Evolutionary conservation across 1,140 invertebrate genomes (phyloP).

Genomic region (Meteorus sp.): DNA sequence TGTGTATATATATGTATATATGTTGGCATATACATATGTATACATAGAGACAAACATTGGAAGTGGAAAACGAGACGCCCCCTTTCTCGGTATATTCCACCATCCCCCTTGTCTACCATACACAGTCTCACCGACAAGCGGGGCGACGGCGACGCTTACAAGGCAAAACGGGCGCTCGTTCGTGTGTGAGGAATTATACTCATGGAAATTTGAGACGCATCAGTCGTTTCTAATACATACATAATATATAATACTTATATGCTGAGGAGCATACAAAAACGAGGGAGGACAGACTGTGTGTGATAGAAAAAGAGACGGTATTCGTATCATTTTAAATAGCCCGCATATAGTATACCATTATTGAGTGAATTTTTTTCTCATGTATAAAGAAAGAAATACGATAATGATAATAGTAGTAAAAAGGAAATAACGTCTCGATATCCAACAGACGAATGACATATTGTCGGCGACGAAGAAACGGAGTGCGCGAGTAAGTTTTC

Average conservation of each 20-base stretch:
- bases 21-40: no score
- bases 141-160: conserved; percentile 8
- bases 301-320: no score
- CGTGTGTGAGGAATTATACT: neutral
- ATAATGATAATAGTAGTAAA: neutral
- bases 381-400: neutral
- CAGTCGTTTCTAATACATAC: no score
- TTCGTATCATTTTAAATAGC: no score
- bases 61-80: conserved; percentile 9
- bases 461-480: conserved; percentile 4
- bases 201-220: conserved; percentile 14
- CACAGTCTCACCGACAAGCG: neutral
- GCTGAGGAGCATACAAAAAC: no score
- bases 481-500: conserved; percentile 15
- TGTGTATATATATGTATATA: neutral
- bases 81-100: neutral
- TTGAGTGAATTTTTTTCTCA: neutral
- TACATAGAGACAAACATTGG: conserved; percentile 9
- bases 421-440: neutral
- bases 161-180: conserved; percentile 9
- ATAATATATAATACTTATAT: no score
- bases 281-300: no score
- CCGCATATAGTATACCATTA: no score
- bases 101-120: conserved; percentile 3
- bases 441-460: conserved; percentile 11